Evolutionary conservation across 1,140 invertebrate species (phyloP).

Genomic region (Calephelis nemesis): DNA sequence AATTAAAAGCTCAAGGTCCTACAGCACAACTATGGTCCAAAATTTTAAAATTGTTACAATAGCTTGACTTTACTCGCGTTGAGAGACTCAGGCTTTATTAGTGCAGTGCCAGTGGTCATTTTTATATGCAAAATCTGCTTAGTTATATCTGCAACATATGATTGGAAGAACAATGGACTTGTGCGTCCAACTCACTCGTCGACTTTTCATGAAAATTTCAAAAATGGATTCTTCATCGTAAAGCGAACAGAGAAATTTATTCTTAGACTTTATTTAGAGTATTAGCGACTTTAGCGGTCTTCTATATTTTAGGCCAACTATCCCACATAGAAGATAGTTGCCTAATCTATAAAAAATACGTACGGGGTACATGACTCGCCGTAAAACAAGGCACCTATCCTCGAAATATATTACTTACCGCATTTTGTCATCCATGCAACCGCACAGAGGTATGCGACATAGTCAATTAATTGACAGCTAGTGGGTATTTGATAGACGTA

Average conservation of each 20-base stretch:
- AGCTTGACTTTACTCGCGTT: conserved; percentile 56
- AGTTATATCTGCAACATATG: conserved; percentile 74
- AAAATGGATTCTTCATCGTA: conserved; percentile 51
- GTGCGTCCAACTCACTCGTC: conserved; percentile 27
- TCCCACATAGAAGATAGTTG: too few relatives aligned
- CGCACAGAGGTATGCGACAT: too few relatives aligned
- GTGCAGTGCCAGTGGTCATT: conserved; percentile 63
- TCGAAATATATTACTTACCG: too few relatives aligned
- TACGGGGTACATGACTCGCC: too few relatives aligned
- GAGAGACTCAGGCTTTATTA: conserved; percentile 64
- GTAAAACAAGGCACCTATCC: too few relatives aligned
- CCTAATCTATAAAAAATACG: too few relatives aligned
- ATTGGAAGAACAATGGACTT: conserved; percentile 34
- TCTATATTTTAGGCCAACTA: too few relatives aligned
- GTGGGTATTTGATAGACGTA: too few relatives aligned
- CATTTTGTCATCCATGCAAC: too few relatives aligned
- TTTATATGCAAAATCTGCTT: conserved; percentile 69
- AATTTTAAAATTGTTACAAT: conserved; percentile 65
- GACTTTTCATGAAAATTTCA: conserved; percentile 53
- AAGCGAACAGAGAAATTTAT: conserved; percentile 59
- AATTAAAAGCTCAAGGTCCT: conserved; percentile 2
- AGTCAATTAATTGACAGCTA: too few relatives aligned
- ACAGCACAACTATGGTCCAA: conserved; percentile 67
- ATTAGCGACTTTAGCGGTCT: too few relatives aligned
- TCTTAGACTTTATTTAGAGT: conserved; percentile 51